Base-by-base conservation (phyloP, 2,888 invertebrate species). In the Iphiclides podalirius region DNA sequence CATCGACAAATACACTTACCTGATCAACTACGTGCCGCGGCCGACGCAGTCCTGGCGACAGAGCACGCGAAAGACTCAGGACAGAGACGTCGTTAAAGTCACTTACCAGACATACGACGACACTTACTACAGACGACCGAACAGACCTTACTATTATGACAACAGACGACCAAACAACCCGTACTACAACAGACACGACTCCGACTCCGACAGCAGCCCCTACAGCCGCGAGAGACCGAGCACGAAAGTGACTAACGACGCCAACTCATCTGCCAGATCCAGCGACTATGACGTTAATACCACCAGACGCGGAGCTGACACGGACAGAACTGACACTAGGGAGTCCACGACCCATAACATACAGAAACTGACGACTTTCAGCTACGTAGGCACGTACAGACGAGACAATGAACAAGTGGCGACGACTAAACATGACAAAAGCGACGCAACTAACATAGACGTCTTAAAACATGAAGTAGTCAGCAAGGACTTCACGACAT, bases 11-110 rank as follows among this genome's bases (percentile, higher is more conserved):
- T 89, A 79, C 48, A 90, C 89, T 47, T 90, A 90, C 56, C 67
- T 90, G 1, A 89, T 90, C 9, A 89, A 89, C 58, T 89, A 89
- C 53, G 89, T 90, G n/a, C 89, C 89, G 0, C 72, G 82, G 72
- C 83, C 89, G 38, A 89, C 89, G 16, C 80, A 84, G 59, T 79
- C 88, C 1, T 88, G 80, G 76, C 73, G 87, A 71, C 77, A 77
- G 47, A 78, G 79, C 1, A 87, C 84, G 28, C 76, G 72, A 71
- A 66, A 74, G 55, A 69, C 66, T 42, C 58, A 75, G 52, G 81
- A 89, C 61, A 67, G 70, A 52, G 83, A 88, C 63, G 79, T 85
- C 17, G 84, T 89, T 4, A 87, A 86, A 72, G 86, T 87, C 51
- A 89, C 87, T 17, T 87, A 88, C 58, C 87, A 88, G 62, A 81